A percentile compares a stretch with the other conserved stretches of the same genome.
phyloP scores from a whole-genome alignment of 2,888 invertebrate species.

The Seladonia tumulorum region DNA sequence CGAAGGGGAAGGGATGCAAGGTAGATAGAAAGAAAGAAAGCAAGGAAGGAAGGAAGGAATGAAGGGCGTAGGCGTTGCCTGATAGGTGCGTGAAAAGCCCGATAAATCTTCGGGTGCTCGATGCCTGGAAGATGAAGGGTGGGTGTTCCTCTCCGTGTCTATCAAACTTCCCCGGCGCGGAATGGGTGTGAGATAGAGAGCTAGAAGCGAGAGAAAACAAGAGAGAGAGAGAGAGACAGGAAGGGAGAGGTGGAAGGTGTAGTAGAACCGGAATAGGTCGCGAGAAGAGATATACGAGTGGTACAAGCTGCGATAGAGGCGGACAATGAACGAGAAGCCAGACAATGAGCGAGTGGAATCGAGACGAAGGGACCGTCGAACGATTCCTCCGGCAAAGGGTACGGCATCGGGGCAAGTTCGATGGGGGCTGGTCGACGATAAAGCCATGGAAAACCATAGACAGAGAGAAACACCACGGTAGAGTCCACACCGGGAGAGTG shows the following conservation, averaged over 20 bases:
- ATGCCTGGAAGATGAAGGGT: conserved; percentile 53
- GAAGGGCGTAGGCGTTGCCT: conserved; percentile 34
- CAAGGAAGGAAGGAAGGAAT: conserved; percentile 3
- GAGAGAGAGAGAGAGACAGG: conserved; percentile 3
- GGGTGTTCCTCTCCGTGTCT: conserved; percentile 36
- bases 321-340: conserved; percentile 47
- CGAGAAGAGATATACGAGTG: conserved; percentile 31
- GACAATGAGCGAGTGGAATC: conserved; percentile 41
- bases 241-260: not conserved
- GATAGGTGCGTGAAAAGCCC: conserved; percentile 64
- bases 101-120: conserved; percentile 64
- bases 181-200: not conserved
- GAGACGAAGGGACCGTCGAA: conserved; percentile 15
- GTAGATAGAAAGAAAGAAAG: not conserved
- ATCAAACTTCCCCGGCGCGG: conserved; percentile 24
- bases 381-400: not conserved
- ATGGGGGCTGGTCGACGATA: conserved; percentile 18
- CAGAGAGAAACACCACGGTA: not conserved
- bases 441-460: conserved; percentile 12
- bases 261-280: conserved; percentile 15
- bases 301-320: conserved; percentile 30
- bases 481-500: not conserved
- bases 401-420: conserved; percentile 29
- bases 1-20: not conserved
- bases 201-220: conserved; percentile 12